Percentiles rank a stretch among this genome's conserved stretches.
Evolutionary conservation across 2,888 invertebrate species (phyloP).

Genomic region (Protodeltote pygarga): DNA sequence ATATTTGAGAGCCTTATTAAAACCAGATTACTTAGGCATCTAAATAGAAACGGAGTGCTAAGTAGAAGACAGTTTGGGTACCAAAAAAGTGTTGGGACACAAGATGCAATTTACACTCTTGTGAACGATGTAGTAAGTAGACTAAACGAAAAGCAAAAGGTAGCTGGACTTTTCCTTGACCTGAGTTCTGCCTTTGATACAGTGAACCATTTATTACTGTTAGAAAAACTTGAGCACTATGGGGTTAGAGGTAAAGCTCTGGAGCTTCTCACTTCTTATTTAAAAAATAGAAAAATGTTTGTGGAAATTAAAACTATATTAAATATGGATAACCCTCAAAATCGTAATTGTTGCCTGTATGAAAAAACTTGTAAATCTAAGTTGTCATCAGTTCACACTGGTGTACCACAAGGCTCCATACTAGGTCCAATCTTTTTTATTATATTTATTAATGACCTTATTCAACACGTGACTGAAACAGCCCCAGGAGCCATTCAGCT

Average conservation of each 20-base stretch:
- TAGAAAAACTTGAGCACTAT: neutral
- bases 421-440: constrained; percentile 6
- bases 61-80: constrained; percentile 3
- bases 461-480: neutral
- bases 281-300: constrained; percentile 3
- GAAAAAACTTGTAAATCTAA: neutral
- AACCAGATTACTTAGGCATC: neutral
- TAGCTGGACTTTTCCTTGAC: neutral
- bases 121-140: neutral
- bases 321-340: neutral
- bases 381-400: neutral
- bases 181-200: constrained; percentile 2
- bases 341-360: neutral
- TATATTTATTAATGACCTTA: constrained; percentile 2
- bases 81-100: neutral
- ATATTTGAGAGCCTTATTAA: constrained; percentile 6
- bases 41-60: neutral
- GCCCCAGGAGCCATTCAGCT: neutral
- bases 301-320: constrained; percentile 1
- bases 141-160: neutral
- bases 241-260: neutral
- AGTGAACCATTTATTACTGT: neutral
- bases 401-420: constrained; percentile 9
- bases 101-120: neutral
- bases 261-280: neutral